These are phyloP conservation scores for Drosophila sucinea DNA, from an alignment of 1,140 invertebrate genomes.

Conservation along the genomic window DNA sequence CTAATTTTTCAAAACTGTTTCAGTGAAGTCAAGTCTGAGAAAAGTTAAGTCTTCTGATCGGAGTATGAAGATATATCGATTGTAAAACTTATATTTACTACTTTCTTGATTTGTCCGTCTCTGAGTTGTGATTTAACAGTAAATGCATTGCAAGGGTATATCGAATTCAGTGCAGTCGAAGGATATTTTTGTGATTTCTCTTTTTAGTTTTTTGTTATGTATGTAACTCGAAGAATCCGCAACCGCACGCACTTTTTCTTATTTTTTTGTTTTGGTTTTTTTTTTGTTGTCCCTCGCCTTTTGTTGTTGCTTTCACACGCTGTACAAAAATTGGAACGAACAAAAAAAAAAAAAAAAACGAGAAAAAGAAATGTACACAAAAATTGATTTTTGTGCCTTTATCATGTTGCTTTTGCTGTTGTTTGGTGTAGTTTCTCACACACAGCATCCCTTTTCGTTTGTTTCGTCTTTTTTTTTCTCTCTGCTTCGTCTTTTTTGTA, in stretches of 20 bases:
- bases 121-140: no score
- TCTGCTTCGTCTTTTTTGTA: conserved; percentile 41
- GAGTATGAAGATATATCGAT: no score
- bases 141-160: background rate
- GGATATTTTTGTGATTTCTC: background rate
- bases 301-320: conserved; percentile 36
- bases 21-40: no score
- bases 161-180: background rate
- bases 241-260: conserved; percentile 34
- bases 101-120: no score
- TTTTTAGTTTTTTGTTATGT: conserved; percentile 1
- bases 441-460: conserved; percentile 48
- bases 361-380: conserved; percentile 63
- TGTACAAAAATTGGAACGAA: conserved; percentile 28
- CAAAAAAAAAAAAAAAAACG: background rate
- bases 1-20: no score
- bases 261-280: background rate
- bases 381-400: conserved; percentile 77
- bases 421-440: conserved; percentile 47
- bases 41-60: no score
- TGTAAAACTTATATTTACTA: no score
- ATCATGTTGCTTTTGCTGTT: conserved; percentile 49
- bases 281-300: conserved; percentile 32
- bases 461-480: conserved; percentile 43
- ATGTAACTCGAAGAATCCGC: conserved; percentile 10